Conservation (phyloP, 2,888 invertebrate species). For the Cistogaster globosa region DNA sequence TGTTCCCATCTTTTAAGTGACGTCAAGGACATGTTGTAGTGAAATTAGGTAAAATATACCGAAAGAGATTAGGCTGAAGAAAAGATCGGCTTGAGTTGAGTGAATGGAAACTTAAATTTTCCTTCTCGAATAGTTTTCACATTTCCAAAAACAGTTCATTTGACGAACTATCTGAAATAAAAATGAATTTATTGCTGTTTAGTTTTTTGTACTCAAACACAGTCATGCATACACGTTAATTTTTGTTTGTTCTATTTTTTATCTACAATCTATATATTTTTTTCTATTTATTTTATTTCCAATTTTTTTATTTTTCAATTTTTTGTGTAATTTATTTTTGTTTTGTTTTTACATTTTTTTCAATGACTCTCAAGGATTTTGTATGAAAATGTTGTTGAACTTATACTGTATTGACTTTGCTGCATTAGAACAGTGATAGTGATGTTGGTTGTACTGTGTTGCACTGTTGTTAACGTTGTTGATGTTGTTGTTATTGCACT, state of each 20-base stretch:
- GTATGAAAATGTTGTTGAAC: slow-evolving; percentile 81
- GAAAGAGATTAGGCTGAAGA: too few relatives aligned
- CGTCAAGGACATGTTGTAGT: too few relatives aligned
- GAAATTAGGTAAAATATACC: too few relatives aligned
- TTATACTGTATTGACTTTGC: slow-evolving; percentile 73
- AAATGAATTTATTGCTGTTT: slow-evolving; percentile 28
- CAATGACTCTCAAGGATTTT: slow-evolving; percentile 81
- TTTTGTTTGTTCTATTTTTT: slow-evolving; percentile 45
- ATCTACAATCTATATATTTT: slow-evolving; percentile 57
- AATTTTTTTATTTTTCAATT: slow-evolving; percentile 35
- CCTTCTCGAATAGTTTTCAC: slow-evolving; percentile 1
- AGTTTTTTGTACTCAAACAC: not conserved
- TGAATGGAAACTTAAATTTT: too few relatives aligned
- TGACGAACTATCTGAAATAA: not conserved
- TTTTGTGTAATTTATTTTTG: slow-evolving; percentile 15
- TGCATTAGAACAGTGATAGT: slow-evolving; percentile 68
- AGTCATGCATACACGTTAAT: not conserved
- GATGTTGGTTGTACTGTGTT: slow-evolving; percentile 43
- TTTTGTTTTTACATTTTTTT: slow-evolving; percentile 73
- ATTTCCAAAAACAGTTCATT: not conserved
- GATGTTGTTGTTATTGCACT: slow-evolving; percentile 52
- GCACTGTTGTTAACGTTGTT: slow-evolving; percentile 25
- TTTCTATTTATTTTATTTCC: slow-evolving; percentile 58
- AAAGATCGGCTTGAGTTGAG: too few relatives aligned
- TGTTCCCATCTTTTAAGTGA: too few relatives aligned